Conservation (phyloP, 1,140 invertebrate genomes). For the Chymomyza costata region DNA sequence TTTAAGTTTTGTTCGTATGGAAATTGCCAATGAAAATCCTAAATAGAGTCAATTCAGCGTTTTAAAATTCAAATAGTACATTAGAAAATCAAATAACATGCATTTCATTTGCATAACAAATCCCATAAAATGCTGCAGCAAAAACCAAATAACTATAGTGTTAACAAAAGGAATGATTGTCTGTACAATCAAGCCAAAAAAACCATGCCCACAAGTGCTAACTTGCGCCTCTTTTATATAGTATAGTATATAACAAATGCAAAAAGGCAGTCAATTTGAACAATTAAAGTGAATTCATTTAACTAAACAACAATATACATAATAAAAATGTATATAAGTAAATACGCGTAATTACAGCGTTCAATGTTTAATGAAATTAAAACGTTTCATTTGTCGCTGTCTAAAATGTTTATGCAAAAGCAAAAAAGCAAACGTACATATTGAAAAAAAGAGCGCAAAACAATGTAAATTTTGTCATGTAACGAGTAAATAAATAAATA, state of each 20-base stretch:
- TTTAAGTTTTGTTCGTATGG: too few species aligned
- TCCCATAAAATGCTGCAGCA: slow-evolving; percentile 49
- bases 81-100: slow-evolving; percentile 28
- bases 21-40: too few species aligned
- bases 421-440: slow-evolving; percentile 3
- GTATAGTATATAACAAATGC: neutral
- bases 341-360: slow-evolving; percentile 48
- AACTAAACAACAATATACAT: slow-evolving; percentile 1
- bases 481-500: slow-evolving; percentile 51
- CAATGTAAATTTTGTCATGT: slow-evolving; percentile 15
- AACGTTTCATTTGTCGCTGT: slow-evolving; percentile 50
- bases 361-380: slow-evolving; percentile 59
- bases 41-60: too few species aligned
- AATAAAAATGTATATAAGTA: too few species aligned
- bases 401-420: slow-evolving; percentile 22
- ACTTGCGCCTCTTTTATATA: too few species aligned
- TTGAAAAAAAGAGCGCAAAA: neutral
- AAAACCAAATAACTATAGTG: too few species aligned
- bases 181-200: too few species aligned
- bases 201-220: too few species aligned
- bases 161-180: too few species aligned
- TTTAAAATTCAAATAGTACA: neutral
- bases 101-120: slow-evolving; percentile 49
- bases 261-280: slow-evolving; percentile 33
- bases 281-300: slow-evolving; percentile 26